Conservation (phyloP, 2,797 vertebrate genomes). For the Hafferia zeledoni region DNA sequence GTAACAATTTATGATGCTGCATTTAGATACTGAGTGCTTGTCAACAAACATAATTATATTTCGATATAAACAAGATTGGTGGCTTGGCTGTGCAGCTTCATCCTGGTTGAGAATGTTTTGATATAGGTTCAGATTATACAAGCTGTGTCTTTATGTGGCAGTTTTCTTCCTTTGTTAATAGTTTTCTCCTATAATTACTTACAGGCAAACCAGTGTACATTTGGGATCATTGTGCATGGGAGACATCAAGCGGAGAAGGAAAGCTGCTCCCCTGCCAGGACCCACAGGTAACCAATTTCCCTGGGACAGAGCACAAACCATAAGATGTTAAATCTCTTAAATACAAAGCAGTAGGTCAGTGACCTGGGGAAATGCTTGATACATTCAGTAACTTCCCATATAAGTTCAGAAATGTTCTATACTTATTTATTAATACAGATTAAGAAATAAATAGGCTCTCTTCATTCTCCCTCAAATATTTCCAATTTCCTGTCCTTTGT, state of each 20-base stretch:
- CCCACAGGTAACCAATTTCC: slow-evolving; percentile 84
- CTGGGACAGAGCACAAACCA: not conserved
- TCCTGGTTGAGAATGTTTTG: slow-evolving; percentile 76
- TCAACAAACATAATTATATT: slow-evolving; percentile 94
- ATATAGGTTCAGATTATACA: slow-evolving; percentile 75
- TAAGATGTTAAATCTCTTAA: slow-evolving; percentile 36
- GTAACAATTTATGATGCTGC: slow-evolving; percentile 90
- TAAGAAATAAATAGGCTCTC: not conserved
- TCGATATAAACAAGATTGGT: slow-evolving; percentile 95
- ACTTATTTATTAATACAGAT: not conserved
- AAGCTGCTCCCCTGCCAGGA: slow-evolving; percentile 92
- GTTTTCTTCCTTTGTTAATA: slow-evolving; percentile 74
- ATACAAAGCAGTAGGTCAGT: slow-evolving; percentile 30
- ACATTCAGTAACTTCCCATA: not conserved
- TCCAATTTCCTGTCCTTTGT: slow-evolving; percentile 1
- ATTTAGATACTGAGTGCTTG: slow-evolving; percentile 88
- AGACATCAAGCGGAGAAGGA: slow-evolving; percentile 96
- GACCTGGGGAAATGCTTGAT: not conserved
- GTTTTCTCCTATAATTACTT: slow-evolving; percentile 82
- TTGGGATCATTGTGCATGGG: slow-evolving; percentile 95
- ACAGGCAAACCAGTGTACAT: slow-evolving; percentile 96
- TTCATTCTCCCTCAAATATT: not conserved
- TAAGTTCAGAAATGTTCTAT: not conserved
- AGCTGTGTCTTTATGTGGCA: slow-evolving; percentile 69
- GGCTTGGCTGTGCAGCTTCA: slow-evolving; percentile 77